phyloP scores from a whole-genome alignment of 2,113 vertebrate species.

The Catharus bicknelli region DNA sequence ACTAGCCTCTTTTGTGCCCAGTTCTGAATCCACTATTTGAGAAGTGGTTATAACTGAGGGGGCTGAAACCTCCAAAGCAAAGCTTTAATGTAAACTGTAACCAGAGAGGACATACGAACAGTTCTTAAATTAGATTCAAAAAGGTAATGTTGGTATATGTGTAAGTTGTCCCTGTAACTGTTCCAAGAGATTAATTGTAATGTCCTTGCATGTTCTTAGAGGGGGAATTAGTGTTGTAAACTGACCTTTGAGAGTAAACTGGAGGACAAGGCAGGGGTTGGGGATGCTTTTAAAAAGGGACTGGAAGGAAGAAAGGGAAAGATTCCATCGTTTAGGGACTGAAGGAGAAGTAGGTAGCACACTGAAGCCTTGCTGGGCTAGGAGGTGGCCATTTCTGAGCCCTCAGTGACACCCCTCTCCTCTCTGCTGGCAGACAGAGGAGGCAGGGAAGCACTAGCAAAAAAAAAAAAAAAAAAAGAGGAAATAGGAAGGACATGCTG shows the following conservation, averaged over 20 bases:
- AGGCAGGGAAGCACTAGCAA: not conserved
- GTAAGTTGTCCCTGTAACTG: slow-evolving; percentile 12
- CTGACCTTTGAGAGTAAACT: not conserved
- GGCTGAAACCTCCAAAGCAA: not conserved
- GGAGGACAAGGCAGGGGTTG: not conserved
- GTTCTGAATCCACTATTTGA: not conserved
- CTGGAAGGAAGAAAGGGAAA: not conserved
- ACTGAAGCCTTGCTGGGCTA: not conserved
- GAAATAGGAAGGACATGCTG: not conserved
- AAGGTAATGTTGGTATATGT: not conserved
- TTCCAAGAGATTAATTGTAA: slow-evolving; percentile 36
- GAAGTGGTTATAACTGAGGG: not conserved
- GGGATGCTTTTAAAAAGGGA: not conserved
- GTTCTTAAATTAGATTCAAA: slow-evolving; percentile 19
- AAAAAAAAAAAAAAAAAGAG: not conserved
- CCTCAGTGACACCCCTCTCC: not conserved
- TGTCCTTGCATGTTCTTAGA: not conserved
- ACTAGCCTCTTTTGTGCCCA: not conserved
- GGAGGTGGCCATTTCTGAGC: not conserved
- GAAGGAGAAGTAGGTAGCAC: not conserved
- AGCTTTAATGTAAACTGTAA: slow-evolving; percentile 8
- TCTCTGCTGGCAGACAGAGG: not conserved
- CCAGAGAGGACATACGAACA: not conserved
- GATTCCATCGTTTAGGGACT: accelerated
- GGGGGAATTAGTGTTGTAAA: not conserved